Conservation (phyloP, 2,888 invertebrate genomes). For the Glyphotaelius pellucidus region DNA sequence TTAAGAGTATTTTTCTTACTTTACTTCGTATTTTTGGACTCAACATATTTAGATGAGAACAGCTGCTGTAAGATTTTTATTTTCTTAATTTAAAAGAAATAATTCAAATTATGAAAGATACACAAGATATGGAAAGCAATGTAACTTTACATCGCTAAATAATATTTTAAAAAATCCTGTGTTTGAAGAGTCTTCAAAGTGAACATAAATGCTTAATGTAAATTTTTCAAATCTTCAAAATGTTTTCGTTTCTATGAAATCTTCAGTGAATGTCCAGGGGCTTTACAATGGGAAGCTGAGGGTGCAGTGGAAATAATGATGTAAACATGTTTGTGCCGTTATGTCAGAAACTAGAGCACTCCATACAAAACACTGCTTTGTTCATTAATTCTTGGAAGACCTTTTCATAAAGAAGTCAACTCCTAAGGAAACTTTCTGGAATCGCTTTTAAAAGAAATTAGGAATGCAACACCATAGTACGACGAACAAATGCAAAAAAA, state of each 20-base stretch:
- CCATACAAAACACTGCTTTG: not conserved
- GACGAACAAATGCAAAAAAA: not conserved
- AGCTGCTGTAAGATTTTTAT: too few species aligned
- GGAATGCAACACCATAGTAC: not conserved
- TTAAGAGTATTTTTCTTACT: too few species aligned
- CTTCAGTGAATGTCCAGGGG: not conserved
- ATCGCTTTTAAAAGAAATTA: not conserved
- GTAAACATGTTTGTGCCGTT: not conserved
- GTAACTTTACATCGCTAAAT: too few species aligned
- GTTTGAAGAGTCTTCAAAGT: too few species aligned
- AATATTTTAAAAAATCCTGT: too few species aligned
- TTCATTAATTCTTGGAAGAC: constrained; percentile 1
- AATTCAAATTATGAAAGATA: too few species aligned
- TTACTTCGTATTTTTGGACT: too few species aligned
- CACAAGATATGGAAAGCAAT: too few species aligned
- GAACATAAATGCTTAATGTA: too few species aligned
- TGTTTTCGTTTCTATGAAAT: not conserved
- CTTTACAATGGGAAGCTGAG: not conserved
- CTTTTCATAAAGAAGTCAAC: not conserved
- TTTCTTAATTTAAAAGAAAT: too few species aligned
- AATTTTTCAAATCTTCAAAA: not conserved
- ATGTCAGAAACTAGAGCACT: not conserved
- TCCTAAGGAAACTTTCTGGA: not conserved
- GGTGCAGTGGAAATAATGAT: not conserved
- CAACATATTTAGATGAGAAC: too few species aligned